These are phyloP conservation scores for Drosophila kikkawai DNA, from an alignment of 1,140 invertebrate genomes.

Conservation along the genomic window DNA sequence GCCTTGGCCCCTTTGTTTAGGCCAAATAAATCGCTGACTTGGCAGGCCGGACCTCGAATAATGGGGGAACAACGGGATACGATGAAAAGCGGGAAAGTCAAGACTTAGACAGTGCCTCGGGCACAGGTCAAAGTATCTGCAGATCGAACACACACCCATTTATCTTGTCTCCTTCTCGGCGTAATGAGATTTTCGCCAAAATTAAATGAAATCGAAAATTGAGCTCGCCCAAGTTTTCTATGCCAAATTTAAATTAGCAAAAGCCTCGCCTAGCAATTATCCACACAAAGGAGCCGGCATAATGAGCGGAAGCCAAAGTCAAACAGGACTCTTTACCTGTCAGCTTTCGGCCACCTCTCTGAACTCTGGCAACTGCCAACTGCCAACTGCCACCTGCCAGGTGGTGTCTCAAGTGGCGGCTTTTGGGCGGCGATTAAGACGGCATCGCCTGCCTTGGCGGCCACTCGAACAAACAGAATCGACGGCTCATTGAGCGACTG, in stretches of 20 bases:
- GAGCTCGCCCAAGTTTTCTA: constrained; percentile 13
- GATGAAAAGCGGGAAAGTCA: constrained; percentile 24
- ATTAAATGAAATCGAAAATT: constrained; percentile 57
- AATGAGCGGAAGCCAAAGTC: constrained; percentile 55
- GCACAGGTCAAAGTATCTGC: constrained; percentile 46
- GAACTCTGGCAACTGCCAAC: constrained; percentile 18
- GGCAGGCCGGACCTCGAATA: constrained; percentile 25
- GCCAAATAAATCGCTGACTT: constrained; percentile 62
- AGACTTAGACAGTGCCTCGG: constrained; percentile 25
- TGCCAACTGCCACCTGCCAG: constrained; percentile 46
- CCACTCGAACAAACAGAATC: constrained; percentile 57
- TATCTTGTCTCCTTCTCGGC: constrained; percentile 28
- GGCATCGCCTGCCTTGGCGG: constrained; percentile 11
- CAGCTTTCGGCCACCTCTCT: constrained; percentile 31
- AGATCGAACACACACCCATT: constrained; percentile 43
- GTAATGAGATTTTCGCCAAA: constrained; percentile 59
- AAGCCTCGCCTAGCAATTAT: constrained; percentile 38
- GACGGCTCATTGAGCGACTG: constrained; percentile 57
- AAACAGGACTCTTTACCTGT: constrained; percentile 57
- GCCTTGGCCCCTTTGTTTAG: constrained; percentile 39
- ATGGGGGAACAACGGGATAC: not conserved
- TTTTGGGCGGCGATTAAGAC: constrained; percentile 47
- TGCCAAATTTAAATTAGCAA: constrained; percentile 57
- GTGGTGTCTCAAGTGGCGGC: constrained; percentile 39
- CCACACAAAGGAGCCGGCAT: constrained; percentile 35